phyloP scores from a whole-genome alignment of 35 echinoderm and acorn worm genomes.

The Strongylocentrotus purpuratus region DNA sequence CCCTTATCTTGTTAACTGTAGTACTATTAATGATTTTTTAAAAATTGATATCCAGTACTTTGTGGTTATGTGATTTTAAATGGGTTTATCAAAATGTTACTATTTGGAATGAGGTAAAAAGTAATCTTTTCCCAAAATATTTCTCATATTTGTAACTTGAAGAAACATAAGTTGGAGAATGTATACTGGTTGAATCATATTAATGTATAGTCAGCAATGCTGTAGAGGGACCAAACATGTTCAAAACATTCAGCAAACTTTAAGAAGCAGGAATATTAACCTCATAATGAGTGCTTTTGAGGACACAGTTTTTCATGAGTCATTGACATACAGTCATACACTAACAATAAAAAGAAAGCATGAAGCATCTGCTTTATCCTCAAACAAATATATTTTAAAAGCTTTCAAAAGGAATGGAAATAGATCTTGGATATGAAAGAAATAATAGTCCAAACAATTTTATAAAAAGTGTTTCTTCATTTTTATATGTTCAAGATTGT shows the following conservation, averaged over 20 bases:
- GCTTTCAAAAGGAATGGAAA: background rate
- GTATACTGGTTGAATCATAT: no score
- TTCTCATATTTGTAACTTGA: background rate
- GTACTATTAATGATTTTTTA: background rate
- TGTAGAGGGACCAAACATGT: no score
- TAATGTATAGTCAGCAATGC: no score
- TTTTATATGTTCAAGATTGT: background rate
- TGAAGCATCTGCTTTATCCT: no score
- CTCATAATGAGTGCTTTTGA: no score
- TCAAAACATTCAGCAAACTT: no score
- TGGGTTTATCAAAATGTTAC: background rate
- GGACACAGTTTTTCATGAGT: no score
- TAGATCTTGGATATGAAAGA: background rate
- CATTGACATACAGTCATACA: no score
- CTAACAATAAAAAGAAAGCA: no score
- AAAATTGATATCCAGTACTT: background rate
- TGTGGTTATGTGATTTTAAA: background rate
- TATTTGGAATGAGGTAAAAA: background rate
- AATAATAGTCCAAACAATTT: background rate
- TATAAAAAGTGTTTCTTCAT: background rate
- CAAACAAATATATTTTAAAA: background rate
- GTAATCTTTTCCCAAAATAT: background rate
- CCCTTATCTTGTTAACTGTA: background rate
- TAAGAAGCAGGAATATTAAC: no score
- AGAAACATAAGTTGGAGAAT: no score